A percentile compares a stretch with the other conserved stretches of the same genome.
These are phyloP conservation scores for Agrochola lota DNA, from an alignment of 2,888 invertebrate species.

Conservation along the genomic window DNA sequence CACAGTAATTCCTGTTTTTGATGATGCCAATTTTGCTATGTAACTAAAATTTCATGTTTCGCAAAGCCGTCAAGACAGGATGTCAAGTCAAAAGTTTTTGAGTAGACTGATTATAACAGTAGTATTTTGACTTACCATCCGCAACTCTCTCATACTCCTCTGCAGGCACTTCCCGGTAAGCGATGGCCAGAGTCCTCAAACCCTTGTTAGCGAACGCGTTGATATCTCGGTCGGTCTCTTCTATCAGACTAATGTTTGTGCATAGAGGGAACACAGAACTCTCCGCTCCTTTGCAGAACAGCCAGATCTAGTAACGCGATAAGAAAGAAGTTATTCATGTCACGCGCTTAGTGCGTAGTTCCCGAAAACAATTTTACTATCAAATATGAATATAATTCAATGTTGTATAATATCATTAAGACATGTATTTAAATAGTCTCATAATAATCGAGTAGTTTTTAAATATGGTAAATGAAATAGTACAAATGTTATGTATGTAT, in stretches of 20 bases:
- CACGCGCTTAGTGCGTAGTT: not conserved
- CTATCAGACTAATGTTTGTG: conserved; percentile 80
- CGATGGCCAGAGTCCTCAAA: conserved; percentile 95
- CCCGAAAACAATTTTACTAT: not conserved
- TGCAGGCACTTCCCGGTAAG: conserved; percentile 91
- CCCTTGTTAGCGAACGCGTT: conserved; percentile 92
- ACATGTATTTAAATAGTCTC: not conserved
- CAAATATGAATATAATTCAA: no score
- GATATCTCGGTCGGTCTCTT: conserved; percentile 89
- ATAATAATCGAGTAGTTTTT: no score
- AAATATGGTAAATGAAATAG: no score
- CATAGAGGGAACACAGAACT: conserved; percentile 93
- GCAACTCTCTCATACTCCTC: conserved; percentile 92
- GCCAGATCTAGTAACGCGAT: conserved; percentile 87
- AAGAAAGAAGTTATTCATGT: not conserved
- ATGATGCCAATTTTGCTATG: not conserved
- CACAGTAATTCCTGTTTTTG: not conserved
- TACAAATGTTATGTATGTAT: no score
- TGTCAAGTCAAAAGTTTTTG: not conserved
- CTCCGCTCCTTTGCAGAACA: conserved; percentile 96
- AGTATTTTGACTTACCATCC: conserved; percentile 78
- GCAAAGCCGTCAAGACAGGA: not conserved
- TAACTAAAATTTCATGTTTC: not conserved
- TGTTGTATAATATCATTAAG: not conserved
- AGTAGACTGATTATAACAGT: no score